Percentiles rank a stretch among this genome's conserved stretches.
Evolutionary conservation across 2,113 vertebrate species (phyloP).

Genomic region (Bungarus multicinctus): DNA sequence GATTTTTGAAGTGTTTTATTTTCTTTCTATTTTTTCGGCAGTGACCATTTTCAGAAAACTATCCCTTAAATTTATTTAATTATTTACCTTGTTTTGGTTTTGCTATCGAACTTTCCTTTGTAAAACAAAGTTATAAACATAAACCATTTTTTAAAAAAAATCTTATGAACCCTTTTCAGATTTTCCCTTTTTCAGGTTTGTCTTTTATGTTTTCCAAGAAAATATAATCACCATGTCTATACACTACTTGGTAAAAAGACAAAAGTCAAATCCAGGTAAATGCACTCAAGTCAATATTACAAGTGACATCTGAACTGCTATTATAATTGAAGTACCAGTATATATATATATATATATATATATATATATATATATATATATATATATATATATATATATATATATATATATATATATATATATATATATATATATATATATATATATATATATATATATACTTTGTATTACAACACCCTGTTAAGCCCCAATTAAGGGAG

Average conservation of each 20-base stretch:
- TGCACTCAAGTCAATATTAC: slow-evolving; percentile 23
- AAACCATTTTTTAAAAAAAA: not conserved
- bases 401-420: no score
- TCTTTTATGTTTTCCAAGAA: not conserved
- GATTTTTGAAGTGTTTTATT: slow-evolving; percentile 2
- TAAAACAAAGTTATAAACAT: not conserved
- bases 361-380: no score
- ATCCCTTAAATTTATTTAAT: not conserved
- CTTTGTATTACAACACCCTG: no score
- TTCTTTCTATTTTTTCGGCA: not conserved
- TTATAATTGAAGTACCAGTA: slow-evolving; percentile 7
- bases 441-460: no score
- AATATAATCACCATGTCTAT: not conserved
- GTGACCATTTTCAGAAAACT: not conserved
- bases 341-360: not conserved
- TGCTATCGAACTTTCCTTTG: not conserved
- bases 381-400: no score
- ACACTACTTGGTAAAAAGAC: slow-evolving; percentile 5
- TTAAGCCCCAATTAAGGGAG: no score
- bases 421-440: no score
- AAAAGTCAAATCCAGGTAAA: slow-evolving; percentile 1
- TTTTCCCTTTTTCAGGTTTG: not conserved
- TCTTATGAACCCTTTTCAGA: not conserved
- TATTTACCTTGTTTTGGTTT: not conserved
- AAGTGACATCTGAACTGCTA: slow-evolving; percentile 15